phyloP scores from a whole-genome alignment of 1,140 invertebrate genomes.

The Notospermus geniculatus region DNA sequence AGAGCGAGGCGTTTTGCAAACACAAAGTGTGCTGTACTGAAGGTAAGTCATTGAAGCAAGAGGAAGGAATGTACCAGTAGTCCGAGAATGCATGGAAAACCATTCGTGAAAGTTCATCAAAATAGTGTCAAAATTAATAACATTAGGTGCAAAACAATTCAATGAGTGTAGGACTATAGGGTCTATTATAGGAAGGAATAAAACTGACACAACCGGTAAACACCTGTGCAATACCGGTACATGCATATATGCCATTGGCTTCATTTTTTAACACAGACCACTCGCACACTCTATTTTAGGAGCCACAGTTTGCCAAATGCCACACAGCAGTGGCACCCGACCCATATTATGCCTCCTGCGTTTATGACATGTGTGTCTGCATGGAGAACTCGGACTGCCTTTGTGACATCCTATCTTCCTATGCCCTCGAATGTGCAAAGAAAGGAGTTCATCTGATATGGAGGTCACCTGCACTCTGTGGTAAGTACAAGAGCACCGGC shows the following conservation, averaged over 20 bases:
- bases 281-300: too few relatives aligned
- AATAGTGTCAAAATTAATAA: background rate
- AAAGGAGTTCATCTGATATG: slow-evolving; percentile 60
- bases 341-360: slow-evolving; percentile 65
- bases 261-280: too few relatives aligned
- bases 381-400: slow-evolving; percentile 71
- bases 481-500: slow-evolving; percentile 26
- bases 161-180: too few relatives aligned
- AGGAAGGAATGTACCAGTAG: too few relatives aligned
- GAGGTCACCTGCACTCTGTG: slow-evolving; percentile 40
- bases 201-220: too few relatives aligned
- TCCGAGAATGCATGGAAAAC: background rate
- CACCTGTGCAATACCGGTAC: too few relatives aligned
- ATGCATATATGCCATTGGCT: too few relatives aligned
- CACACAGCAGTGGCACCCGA: slow-evolving; percentile 41
- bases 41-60: too few relatives aligned
- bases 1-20: slow-evolving; percentile 33
- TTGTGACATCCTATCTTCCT: slow-evolving; percentile 85
- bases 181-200: too few relatives aligned
- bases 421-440: slow-evolving; percentile 80
- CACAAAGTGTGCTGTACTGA: slow-evolving; percentile 42
- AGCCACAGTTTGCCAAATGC: slow-evolving; percentile 38
- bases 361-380: slow-evolving; percentile 88
- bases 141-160: background rate
- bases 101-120: background rate